These are phyloP conservation scores for Diarsia brunnea DNA, from an alignment of 2,888 invertebrate species.

Conservation along the genomic window DNA sequence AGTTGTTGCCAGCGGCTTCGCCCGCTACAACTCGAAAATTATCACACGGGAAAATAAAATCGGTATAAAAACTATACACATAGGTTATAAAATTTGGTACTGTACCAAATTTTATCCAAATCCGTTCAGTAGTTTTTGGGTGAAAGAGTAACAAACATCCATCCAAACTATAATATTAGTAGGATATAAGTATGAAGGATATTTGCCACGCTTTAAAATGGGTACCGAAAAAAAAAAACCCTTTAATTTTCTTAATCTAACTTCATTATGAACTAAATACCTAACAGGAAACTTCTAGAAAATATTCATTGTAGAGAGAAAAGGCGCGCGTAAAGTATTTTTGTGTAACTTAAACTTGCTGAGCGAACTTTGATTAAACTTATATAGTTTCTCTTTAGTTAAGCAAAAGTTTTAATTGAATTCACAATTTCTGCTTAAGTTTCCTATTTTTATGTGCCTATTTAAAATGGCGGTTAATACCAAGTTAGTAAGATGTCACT, in stretches of 20 bases:
- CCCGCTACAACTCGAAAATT: too few relatives aligned
- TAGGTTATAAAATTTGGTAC: too few relatives aligned
- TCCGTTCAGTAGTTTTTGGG: too few relatives aligned
- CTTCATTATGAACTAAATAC: conserved; percentile 8
- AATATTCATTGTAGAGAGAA: conserved; percentile 28
- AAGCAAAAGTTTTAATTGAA: conserved; percentile 63
- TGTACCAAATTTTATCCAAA: too few relatives aligned
- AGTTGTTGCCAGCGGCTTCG: too few relatives aligned
- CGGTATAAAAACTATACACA: too few relatives aligned
- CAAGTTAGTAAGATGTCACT: not conserved
- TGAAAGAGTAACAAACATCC: too few relatives aligned
- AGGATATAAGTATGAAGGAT: too few relatives aligned
- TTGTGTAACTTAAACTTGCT: conserved; percentile 36
- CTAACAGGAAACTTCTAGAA: conserved; percentile 22
- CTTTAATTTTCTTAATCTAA: not conserved
- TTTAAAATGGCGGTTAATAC: conserved; percentile 3
- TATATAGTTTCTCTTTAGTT: conserved; percentile 55
- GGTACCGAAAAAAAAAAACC: not conserved
- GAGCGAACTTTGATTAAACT: conserved; percentile 59
- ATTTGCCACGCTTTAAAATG: not conserved
- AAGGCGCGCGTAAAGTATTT: conserved; percentile 48
- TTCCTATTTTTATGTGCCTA: conserved; percentile 29
- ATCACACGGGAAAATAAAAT: too few relatives aligned
- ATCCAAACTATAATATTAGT: too few relatives aligned
- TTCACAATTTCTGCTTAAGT: conserved; percentile 46